These are phyloP conservation scores for Buteo buteo DNA, from an alignment of 2,113 vertebrate species.

Conservation along the genomic window DNA sequence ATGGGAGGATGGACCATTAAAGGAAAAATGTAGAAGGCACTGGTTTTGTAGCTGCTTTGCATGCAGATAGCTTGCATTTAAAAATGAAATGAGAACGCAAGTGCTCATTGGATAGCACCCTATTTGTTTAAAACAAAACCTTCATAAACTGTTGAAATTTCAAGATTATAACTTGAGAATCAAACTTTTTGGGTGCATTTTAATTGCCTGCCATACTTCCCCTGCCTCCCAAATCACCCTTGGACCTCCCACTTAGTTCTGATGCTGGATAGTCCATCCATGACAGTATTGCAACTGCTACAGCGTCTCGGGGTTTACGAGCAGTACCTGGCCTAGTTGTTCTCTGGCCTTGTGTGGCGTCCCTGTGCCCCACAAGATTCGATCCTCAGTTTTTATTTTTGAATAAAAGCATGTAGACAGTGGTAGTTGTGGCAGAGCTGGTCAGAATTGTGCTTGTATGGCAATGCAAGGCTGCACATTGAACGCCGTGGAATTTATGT, in stretches of 20 bases:
- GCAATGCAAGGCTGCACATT: neutral
- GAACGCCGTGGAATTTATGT: neutral
- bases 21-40: neutral
- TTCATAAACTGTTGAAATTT: neutral
- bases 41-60: neutral
- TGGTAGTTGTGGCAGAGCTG: neutral
- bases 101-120: neutral
- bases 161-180: neutral
- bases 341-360: neutral
- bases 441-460: neutral
- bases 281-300: neutral
- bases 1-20: neutral
- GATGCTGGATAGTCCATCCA: neutral
- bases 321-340: neutral
- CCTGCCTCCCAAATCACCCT: neutral
- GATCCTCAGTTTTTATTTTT: neutral
- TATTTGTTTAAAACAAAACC: neutral
- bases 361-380: no score
- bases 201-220: neutral
- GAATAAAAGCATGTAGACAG: neutral
- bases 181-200: neutral
- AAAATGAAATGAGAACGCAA: neutral
- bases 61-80: neutral
- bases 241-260: neutral
- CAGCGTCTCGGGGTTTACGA: fast-evolving